phyloP scores from a whole-genome alignment of 2,888 invertebrate genomes.

The Leptinotarsa haldemani region DNA sequence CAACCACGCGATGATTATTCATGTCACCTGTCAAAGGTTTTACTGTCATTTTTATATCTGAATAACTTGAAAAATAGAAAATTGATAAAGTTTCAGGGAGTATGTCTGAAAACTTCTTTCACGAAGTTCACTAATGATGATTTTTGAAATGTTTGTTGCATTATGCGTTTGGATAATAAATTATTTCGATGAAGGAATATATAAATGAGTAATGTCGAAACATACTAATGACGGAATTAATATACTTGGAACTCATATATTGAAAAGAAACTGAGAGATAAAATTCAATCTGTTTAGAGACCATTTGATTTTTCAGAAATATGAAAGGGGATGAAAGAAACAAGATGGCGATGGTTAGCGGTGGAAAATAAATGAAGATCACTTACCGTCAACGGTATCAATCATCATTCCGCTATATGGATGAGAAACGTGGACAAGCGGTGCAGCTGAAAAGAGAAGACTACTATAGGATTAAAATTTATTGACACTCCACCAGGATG shows the following conservation, averaged over 20 bases:
- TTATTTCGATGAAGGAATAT: neutral
- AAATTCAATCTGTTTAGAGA: neutral
- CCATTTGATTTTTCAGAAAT: neutral
- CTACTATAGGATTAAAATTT: slow-evolving; percentile 21
- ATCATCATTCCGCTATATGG: slow-evolving; percentile 18
- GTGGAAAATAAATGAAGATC: slow-evolving; percentile 19
- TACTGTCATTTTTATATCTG: no score
- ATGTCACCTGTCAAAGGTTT: no score
- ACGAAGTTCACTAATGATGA: no score
- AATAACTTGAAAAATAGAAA: no score
- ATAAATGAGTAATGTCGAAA: no score
- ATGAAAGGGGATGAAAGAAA: neutral
- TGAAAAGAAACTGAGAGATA: neutral
- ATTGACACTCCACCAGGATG: slow-evolving; percentile 7
- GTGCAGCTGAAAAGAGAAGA: slow-evolving; percentile 21
- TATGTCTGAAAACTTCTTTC: no score
- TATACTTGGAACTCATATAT: neutral
- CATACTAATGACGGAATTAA: neutral
- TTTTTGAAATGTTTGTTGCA: neutral
- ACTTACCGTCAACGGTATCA: slow-evolving; percentile 18
- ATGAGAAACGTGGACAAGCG: slow-evolving; percentile 18
- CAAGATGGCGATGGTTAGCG: slow-evolving; percentile 3
- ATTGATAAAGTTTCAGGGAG: no score
- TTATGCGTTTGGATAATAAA: neutral
- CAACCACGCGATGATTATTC: no score